Percentiles rank a stretch among this genome's conserved stretches.
phyloP scores from a whole-genome alignment of 2,888 invertebrate genomes.

The Lymantria dispar region DNA sequence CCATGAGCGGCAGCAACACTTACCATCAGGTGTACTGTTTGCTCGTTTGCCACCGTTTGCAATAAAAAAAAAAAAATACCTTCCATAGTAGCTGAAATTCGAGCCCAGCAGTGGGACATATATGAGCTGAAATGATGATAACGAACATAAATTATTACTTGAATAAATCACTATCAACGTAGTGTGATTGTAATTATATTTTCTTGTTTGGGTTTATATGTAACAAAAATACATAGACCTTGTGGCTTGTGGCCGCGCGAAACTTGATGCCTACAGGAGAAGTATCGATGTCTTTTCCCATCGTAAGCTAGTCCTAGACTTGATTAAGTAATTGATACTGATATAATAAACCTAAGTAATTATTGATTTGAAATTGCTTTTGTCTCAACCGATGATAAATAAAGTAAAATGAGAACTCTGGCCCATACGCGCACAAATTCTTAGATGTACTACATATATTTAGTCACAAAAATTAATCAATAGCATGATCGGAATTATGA shows the following conservation, averaged over 20 bases:
- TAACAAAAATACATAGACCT: constrained; percentile 56
- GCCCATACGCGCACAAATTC: too few relatives aligned
- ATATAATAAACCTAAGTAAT: constrained; percentile 25
- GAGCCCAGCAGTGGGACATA: too few relatives aligned
- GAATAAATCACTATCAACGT: not conserved
- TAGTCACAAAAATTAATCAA: too few relatives aligned
- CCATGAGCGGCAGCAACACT: too few relatives aligned
- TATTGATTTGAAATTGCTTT: not conserved
- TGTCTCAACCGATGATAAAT: not conserved
- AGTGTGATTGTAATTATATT: not conserved
- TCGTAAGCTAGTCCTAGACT: constrained; percentile 36
- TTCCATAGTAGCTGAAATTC: too few relatives aligned
- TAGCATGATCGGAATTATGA: too few relatives aligned
- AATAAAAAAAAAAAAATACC: too few relatives aligned
- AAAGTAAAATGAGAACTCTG: not conserved
- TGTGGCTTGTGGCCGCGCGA: constrained; percentile 64
- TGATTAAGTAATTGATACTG: constrained; percentile 33
- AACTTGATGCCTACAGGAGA: constrained; percentile 49
- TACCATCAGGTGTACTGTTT: too few relatives aligned
- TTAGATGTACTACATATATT: too few relatives aligned
- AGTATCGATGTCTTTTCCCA: constrained; percentile 69
- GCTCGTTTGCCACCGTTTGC: too few relatives aligned
- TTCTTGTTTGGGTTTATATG: constrained; percentile 38
- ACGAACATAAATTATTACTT: too few relatives aligned
- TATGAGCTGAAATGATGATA: too few relatives aligned